Conservation (phyloP, 2,888 invertebrate genomes). For the Drosophila incognita region DNA sequence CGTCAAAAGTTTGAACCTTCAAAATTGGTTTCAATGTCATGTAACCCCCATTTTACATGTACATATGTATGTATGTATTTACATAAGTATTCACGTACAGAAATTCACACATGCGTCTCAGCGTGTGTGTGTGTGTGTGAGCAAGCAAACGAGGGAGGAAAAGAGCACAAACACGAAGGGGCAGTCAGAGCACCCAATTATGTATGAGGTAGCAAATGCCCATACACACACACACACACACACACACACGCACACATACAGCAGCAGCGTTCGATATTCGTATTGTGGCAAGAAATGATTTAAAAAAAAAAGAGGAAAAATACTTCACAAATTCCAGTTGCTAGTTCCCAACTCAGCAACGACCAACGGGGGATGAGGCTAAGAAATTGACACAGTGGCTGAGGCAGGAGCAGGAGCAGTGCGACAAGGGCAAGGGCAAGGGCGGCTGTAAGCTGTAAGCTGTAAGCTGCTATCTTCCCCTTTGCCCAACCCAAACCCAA, state of each 20-base stretch:
- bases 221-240: slow-evolving; percentile 3
- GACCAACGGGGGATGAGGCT: slow-evolving; percentile 22
- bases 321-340: slow-evolving; percentile 9
- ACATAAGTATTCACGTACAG: neutral
- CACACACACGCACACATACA: neutral
- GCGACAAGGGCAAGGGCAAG: slow-evolving; percentile 28
- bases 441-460: slow-evolving; percentile 29
- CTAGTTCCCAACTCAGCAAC: slow-evolving; percentile 8
- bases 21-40: slow-evolving; percentile 78
- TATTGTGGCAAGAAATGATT: slow-evolving; percentile 21
- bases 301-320: slow-evolving; percentile 1
- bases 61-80: slow-evolving; percentile 4
- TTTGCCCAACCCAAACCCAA: neutral
- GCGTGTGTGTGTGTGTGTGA: slow-evolving; percentile 6
- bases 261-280: slow-evolving; percentile 22
- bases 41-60: slow-evolving; percentile 73
- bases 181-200: slow-evolving; percentile 20
- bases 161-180: slow-evolving; percentile 10
- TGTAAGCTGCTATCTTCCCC: slow-evolving; percentile 18
- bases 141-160: slow-evolving; percentile 10
- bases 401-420: neutral
- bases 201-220: slow-evolving; percentile 8
- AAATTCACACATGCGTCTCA: slow-evolving; percentile 10
- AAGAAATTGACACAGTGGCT: neutral
- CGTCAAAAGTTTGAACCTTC: slow-evolving; percentile 64